phyloP scores from a whole-genome alignment of 2,888 invertebrate species.

The Eupithecia insigniata region DNA sequence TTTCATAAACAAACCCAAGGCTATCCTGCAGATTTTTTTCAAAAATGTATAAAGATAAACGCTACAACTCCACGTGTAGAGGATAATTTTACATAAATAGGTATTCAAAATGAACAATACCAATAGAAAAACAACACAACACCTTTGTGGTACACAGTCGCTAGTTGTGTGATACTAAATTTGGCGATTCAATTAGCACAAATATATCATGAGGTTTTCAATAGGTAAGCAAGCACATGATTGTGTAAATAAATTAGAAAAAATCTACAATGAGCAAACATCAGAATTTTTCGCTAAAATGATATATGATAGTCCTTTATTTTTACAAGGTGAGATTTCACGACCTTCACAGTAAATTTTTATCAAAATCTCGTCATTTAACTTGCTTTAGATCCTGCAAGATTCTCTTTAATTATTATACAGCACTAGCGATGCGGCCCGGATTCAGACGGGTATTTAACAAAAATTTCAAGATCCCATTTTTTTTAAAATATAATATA shows the following conservation, averaged over 20 bases:
- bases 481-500: too few relatives aligned
- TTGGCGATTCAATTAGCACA: background rate
- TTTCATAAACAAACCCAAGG: slow-evolving; percentile 16
- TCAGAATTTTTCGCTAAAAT: too few relatives aligned
- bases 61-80: background rate
- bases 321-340: too few relatives aligned
- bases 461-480: too few relatives aligned
- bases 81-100: slow-evolving; percentile 25
- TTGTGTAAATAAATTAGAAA: background rate
- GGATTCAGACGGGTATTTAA: too few relatives aligned
- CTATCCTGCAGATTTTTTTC: slow-evolving; percentile 44
- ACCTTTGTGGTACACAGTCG: background rate
- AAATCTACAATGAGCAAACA: background rate
- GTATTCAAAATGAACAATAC: slow-evolving; percentile 25
- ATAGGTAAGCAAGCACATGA: background rate
- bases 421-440: too few relatives aligned
- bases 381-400: too few relatives aligned
- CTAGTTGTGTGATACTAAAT: background rate
- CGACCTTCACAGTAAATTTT: too few relatives aligned
- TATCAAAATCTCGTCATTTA: too few relatives aligned
- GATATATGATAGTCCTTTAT: too few relatives aligned
- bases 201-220: background rate
- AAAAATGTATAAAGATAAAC: slow-evolving; percentile 13
- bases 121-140: slow-evolving; percentile 5
- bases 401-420: too few relatives aligned